phyloP scores from a whole-genome alignment of 2,888 invertebrate genomes.

The Pteria penguin region DNA sequence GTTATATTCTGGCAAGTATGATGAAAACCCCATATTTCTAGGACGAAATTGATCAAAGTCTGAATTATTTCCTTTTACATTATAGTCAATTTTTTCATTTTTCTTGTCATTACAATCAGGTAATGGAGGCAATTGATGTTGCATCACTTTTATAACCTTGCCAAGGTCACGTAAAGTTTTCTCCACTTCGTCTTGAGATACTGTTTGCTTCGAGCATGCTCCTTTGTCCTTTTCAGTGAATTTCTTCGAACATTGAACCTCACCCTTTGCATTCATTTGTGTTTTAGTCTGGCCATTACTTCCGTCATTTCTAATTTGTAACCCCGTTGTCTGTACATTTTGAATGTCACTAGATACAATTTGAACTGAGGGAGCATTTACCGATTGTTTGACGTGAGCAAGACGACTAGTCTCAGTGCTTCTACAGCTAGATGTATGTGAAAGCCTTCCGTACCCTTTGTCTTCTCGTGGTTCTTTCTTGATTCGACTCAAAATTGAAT shows the following conservation, averaged over 20 bases:
- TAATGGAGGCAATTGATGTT: background rate
- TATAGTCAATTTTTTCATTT: background rate
- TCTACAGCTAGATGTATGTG: no score
- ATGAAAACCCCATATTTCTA: constrained; percentile 22
- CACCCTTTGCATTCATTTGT: background rate
- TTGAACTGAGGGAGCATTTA: background rate
- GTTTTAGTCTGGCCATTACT: background rate
- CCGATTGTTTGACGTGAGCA: no score
- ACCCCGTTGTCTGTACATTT: no score
- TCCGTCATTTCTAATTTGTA: background rate
- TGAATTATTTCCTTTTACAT: background rate
- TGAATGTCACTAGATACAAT: background rate
- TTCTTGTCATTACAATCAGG: background rate
- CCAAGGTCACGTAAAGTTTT: constrained; percentile 14
- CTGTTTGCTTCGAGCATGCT: no score
- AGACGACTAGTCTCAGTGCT: no score
- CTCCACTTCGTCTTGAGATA: constrained; percentile 13
- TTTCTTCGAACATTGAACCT: background rate
- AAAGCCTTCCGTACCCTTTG: background rate
- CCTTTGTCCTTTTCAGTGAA: no score
- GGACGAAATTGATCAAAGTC: constrained; percentile 5
- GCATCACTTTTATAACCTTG: constrained; percentile 20
- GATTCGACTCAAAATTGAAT: constrained; percentile 7
- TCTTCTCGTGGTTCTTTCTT: constrained; percentile 13
- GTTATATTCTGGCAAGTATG: constrained; percentile 19